Percentiles rank a stretch among this genome's conserved stretches.
phyloP scores from a whole-genome alignment of 1,140 invertebrate species.

The Macrobrachium nipponense region DNA sequence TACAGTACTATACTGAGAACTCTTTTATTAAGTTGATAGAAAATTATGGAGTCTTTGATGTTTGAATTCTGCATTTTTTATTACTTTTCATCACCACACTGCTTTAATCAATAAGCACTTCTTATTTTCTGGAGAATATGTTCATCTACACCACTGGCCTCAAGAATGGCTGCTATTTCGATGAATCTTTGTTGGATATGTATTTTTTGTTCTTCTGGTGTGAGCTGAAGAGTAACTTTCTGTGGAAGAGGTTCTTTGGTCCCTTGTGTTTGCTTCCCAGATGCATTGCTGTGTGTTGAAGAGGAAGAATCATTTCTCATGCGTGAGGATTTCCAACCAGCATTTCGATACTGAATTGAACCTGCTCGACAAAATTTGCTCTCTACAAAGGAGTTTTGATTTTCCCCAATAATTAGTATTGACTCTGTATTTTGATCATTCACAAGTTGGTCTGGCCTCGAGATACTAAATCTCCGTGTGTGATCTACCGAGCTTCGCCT shows the following conservation, averaged over 20 bases:
- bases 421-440: background rate
- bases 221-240: background rate
- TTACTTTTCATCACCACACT: no score
- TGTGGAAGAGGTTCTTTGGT: background rate
- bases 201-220: constrained; percentile 26
- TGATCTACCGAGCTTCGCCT: background rate
- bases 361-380: constrained; percentile 38
- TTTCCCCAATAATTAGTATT: constrained; percentile 17
- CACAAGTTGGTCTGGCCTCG: background rate
- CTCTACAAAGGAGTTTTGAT: constrained; percentile 26
- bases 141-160: constrained; percentile 27
- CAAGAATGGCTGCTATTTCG: constrained; percentile 35
- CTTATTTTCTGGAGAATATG: constrained; percentile 27
- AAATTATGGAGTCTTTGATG: no score
- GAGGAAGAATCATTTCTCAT: constrained; percentile 34
- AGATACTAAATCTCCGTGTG: background rate
- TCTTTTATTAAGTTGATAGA: no score
- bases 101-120: no score
- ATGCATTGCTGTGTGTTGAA: constrained; percentile 34
- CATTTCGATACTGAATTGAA: constrained; percentile 48
- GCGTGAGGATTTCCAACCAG: constrained; percentile 45
- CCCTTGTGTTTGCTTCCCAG: background rate
- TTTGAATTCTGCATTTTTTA: no score
- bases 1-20: no score
- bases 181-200: constrained; percentile 32